Percentiles rank a stretch among this genome's conserved stretches.
These are phyloP conservation scores for Hydropsyche betteni DNA, from an alignment of 2,888 invertebrate species.

Conservation along the genomic window DNA sequence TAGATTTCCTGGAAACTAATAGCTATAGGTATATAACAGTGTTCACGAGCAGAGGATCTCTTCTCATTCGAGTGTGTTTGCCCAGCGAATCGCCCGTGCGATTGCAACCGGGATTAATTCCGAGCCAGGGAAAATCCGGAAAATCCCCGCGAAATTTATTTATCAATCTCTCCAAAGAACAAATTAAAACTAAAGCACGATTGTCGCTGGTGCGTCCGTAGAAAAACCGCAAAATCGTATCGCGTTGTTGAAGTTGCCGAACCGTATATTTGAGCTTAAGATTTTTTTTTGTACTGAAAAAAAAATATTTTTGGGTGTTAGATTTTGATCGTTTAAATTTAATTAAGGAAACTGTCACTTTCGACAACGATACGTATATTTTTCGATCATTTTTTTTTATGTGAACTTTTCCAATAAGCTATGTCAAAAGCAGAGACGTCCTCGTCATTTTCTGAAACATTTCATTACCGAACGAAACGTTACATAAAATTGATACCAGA, in stretches of 20 bases:
- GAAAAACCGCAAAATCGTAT: too few species aligned
- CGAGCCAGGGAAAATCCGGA: not conserved
- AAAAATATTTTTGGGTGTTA: not conserved
- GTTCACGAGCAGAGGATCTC: not conserved
- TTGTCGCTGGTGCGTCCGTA: too few species aligned
- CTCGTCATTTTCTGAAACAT: not conserved
- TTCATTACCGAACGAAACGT: slow-evolving; percentile 13
- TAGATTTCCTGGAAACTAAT: not conserved
- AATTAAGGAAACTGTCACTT: slow-evolving; percentile 13
- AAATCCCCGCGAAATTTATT: slow-evolving; percentile 3
- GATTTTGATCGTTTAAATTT: slow-evolving; percentile 1
- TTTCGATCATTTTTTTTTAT: not conserved
- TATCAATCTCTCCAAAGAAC: slow-evolving; percentile 27
- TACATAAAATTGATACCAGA: slow-evolving; percentile 20
- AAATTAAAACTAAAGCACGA: slow-evolving; percentile 4
- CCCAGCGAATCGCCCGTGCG: slow-evolving; percentile 24
- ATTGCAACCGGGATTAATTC: slow-evolving; percentile 21
- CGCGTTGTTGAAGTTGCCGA: too few species aligned
- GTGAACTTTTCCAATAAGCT: slow-evolving; percentile 9
- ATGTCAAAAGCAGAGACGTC: slow-evolving; percentile 12
- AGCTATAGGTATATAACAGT: not conserved
- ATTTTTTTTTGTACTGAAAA: too few species aligned
- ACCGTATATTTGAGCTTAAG: too few species aligned
- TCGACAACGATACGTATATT: too few species aligned
- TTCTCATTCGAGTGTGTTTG: slow-evolving; percentile 15